phyloP scores from a whole-genome alignment of 2,888 invertebrate genomes.

The Anoplius nigerrimus region DNA sequence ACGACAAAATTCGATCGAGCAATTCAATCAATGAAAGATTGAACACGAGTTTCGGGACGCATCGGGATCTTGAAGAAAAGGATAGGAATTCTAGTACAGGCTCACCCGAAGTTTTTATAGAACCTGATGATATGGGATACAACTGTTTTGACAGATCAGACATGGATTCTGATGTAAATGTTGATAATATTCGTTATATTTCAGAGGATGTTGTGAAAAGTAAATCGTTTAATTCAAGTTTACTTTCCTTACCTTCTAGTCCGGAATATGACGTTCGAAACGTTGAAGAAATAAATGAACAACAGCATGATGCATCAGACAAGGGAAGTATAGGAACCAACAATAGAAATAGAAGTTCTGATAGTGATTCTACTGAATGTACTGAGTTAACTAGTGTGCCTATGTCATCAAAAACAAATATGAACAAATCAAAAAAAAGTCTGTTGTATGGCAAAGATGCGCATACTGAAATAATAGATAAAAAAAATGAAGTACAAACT shows the following conservation, averaged over 20 bases:
- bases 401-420: neutral
- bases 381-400: neutral
- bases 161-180: too few species aligned
- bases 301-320: neutral
- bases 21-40: too few species aligned
- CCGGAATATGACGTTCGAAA: slow-evolving; percentile 28
- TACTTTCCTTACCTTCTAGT: slow-evolving; percentile 32
- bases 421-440: neutral
- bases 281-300: slow-evolving; percentile 1
- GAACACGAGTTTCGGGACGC: too few species aligned
- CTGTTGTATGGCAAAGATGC: neutral
- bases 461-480: neutral
- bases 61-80: neutral
- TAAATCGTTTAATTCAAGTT: slow-evolving; percentile 1
- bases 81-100: neutral
- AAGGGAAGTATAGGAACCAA: neutral
- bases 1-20: too few species aligned
- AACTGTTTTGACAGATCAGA: neutral
- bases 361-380: neutral
- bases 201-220: too few species aligned
- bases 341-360: neutral
- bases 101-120: neutral
- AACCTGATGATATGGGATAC: neutral
- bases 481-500: neutral
- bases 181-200: too few species aligned